Base-by-base conservation (phyloP, 2,888 invertebrate species). In the Erynnis tages region DNA sequence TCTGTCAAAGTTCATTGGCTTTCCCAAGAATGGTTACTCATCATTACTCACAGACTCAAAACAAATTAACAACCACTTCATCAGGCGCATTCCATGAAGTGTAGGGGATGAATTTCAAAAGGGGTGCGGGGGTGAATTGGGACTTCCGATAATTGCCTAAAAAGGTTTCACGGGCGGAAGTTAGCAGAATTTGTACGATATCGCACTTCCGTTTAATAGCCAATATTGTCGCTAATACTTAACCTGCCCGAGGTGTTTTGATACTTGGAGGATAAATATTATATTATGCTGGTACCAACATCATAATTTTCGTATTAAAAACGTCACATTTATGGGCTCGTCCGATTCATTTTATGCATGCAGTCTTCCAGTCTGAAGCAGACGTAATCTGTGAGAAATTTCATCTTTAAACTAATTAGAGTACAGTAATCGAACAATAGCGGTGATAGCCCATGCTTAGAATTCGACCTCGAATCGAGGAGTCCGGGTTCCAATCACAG, bases 101-200 rank as follows among this genome's bases (percentile, higher is more conserved):
- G 32, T 19, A 23, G 35, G 59, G 73, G 73, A 71, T 74, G 60
- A 58, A 56, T 79, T 79, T 66, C 69, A 69, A 69, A 67, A 66
- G 73, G 72, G 71, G 77, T 73, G 1, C 4, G 13, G 30, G 30
- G 30, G 13, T 30, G 73, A 61, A 77, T 77, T 65, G 75, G 70
- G 58, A 79, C 79, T 83, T 85, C 85, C 83, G 65, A 81, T 75
- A 77, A 82, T 70, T 76, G 73, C 75, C 74, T 74, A 71, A 71
- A 76, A 73, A 71, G 86, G 83, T 79, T 87, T 86, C 85, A 69
- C 57, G 67, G 66, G 32, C 80, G 85, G 86, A 85, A 84, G 82
- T 69, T 70, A 65, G 79, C 82, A 70, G 85, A 85, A 79, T 85
- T 86, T 86, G 84, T 87, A 87, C 75, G 87, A 85, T 82, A 82